Evolutionary conservation across 2,797 vertebrate species (phyloP).

Genomic region (Todus mexicanus): DNA sequence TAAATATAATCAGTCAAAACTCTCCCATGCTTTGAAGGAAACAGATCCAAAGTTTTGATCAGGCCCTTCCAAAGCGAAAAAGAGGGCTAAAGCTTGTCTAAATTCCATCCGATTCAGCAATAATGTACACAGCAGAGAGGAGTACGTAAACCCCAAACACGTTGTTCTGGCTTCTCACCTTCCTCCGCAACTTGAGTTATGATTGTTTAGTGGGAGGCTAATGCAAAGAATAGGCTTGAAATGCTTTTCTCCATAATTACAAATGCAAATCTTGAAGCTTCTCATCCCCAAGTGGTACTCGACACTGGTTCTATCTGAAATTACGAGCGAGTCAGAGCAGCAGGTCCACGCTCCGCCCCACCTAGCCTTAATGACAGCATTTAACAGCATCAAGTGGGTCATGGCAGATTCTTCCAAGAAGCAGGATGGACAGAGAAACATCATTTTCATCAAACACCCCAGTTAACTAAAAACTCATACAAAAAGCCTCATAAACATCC

Average conservation of each 20-base stretch:
- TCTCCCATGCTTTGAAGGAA: not conserved
- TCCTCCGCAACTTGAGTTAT: not conserved
- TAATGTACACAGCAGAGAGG: not conserved
- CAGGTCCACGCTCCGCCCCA: not conserved
- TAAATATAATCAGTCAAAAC: not conserved
- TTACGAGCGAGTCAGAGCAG: accelerated
- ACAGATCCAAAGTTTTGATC: not conserved
- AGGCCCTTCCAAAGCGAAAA: not conserved
- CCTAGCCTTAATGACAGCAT: not conserved
- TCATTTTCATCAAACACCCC: not conserved
- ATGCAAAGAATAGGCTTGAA: constrained; percentile 13
- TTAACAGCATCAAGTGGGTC: not conserved
- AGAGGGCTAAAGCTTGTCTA: not conserved
- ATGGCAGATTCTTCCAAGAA: not conserved
- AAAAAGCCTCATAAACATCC: not conserved
- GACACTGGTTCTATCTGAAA: not conserved
- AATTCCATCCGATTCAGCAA: not conserved
- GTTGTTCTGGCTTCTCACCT: constrained; percentile 18
- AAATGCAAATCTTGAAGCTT: constrained; percentile 15
- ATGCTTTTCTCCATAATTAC: not conserved
- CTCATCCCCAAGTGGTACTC: not conserved
- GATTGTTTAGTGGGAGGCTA: not conserved
- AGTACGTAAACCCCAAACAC: not conserved
- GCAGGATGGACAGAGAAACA: not conserved
- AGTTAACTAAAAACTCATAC: not conserved